phyloP scores from a whole-genome alignment of 2,888 invertebrate genomes.

The Colletes collaris region DNA sequence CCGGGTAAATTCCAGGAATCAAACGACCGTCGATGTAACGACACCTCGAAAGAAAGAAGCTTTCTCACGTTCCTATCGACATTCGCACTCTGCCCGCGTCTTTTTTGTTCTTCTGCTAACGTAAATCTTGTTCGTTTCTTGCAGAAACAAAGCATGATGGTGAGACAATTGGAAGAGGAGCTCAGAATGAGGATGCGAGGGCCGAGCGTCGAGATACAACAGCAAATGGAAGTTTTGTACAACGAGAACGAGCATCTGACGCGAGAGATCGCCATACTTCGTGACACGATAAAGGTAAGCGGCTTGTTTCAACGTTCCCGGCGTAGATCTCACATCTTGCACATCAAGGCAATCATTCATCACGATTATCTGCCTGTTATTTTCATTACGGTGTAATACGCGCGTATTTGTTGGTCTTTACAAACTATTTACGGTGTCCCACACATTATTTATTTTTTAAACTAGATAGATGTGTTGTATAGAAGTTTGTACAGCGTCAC shows the following conservation, averaged over 20 bases:
- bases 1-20: not conserved
- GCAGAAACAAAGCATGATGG: constrained; percentile 98
- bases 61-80: no score
- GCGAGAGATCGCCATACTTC: constrained; percentile 95
- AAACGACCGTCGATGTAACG: not conserved
- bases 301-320: not conserved
- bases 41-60: no score
- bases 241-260: constrained; percentile 97
- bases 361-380: no score
- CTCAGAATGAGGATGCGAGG: constrained; percentile 93
- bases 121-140: constrained; percentile 71
- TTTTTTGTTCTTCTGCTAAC: not conserved
- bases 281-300: constrained; percentile 95
- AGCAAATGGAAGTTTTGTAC: constrained; percentile 95
- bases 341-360: no score
- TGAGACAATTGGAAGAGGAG: constrained; percentile 96
- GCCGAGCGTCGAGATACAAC: constrained; percentile 95
- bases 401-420: no score
- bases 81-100: no score
- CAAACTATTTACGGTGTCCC: no score
- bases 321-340: no score
- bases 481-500: no score
- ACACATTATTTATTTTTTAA: no score
- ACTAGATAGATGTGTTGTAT: no score
- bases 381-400: no score